Percentiles rank a stretch among this genome's conserved stretches.
These are phyloP conservation scores for Drosophila algonquin DNA, from an alignment of 2,888 invertebrate genomes.

Conservation along the genomic window DNA sequence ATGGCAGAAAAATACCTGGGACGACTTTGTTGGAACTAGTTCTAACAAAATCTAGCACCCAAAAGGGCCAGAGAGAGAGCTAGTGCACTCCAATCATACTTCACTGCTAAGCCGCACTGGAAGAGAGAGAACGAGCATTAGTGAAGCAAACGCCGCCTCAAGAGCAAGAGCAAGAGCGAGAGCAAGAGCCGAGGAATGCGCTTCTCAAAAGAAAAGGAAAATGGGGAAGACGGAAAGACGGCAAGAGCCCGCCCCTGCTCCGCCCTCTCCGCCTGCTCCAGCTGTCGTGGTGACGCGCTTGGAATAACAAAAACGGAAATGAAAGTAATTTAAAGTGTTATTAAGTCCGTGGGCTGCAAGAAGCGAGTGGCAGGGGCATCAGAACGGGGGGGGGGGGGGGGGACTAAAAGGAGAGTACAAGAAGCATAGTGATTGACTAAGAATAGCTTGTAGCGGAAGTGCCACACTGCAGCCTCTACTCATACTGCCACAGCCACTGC, in stretches of 20 bases:
- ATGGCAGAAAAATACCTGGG: no score
- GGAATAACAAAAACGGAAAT: constrained; percentile 74
- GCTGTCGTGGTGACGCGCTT: constrained; percentile 60
- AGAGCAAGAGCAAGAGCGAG: no score
- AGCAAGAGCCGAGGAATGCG: constrained; percentile 47
- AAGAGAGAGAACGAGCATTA: no score
- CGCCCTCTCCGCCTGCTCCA: constrained; percentile 8
- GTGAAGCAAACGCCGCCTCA: constrained; percentile 62
- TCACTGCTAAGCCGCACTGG: no score
- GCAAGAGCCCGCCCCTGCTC: constrained; percentile 12
- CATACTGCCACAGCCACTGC: no score
- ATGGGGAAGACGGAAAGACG: neutral
- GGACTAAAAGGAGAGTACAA: no score
- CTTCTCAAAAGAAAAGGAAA: constrained; percentile 1
- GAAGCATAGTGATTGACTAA: constrained; percentile 28
- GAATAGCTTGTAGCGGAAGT: constrained; percentile 46
- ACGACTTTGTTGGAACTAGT: no score
- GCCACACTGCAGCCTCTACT: neutral
- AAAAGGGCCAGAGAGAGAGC: no score
- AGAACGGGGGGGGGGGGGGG: no score
- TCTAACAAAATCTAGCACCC: no score
- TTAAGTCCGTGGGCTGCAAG: constrained; percentile 51
- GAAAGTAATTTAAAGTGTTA: constrained; percentile 74
- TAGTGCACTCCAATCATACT: no score
- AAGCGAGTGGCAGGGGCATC: constrained; percentile 1